Evolutionary conservation across 1,140 invertebrate species (phyloP), one percentile per base, ranked within the genome.

Genomic region (Atta colombica): DNA sequence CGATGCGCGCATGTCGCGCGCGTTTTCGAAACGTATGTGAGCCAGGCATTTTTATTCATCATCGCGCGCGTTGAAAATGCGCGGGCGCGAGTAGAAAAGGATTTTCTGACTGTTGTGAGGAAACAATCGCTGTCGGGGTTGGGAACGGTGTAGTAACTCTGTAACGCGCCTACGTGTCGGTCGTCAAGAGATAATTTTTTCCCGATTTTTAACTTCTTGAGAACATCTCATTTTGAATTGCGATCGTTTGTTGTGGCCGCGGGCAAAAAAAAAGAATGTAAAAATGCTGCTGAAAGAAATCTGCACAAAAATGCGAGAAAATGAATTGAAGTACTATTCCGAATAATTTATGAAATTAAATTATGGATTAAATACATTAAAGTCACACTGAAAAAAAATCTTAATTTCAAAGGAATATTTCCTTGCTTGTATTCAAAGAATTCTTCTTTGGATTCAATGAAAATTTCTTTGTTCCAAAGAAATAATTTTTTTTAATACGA

Each of bases 11-110:
- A 25, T 18, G 28, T 53, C 60, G 39, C 77, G 53, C 55, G 39
- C 60, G 58, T 31, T 84, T 51, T 61, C 55, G 39, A 75, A 49
- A 55, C 80, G n/a, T 63, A 80, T 58, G 55, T 74, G 69, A 39
- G 7, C 18, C 18, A 35, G 80, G 68, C 35, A 75, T 35, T 84
- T 84, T 84, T 84, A 84, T 84, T 84, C 69, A 84, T 84, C 80
- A 63, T 84, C 80, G 65, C 31, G 39, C 31, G 25, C 66, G 68
- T 25, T 25, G 0, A 25, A 25, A 25, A 25, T 25, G 25, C 25
- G 25, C 25, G 25, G 25, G 65, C 31, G 39, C 31, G 25, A 53
- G 68, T 55, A 55, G 39, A 75, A 75, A 63, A 45, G 51, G 80
- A 61, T 84, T 84, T 61, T n/a, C 55, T 55, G 69, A 45, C 39